These are phyloP conservation scores for Nannoperca obscura DNA, from an alignment of 2,797 vertebrate genomes.

Conservation along the genomic window DNA sequence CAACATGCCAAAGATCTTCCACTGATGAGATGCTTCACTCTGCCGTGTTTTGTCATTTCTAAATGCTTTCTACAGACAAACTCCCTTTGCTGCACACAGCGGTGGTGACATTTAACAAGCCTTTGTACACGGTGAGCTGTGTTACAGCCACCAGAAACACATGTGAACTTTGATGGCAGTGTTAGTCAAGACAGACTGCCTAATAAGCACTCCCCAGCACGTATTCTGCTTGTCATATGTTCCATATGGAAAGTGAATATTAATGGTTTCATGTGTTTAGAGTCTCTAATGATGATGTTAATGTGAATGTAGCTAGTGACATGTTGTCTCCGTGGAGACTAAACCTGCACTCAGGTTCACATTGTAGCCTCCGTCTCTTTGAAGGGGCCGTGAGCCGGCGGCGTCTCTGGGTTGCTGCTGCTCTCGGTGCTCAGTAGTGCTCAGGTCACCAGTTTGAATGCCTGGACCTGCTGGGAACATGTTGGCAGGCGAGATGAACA, in stretches of 20 bases:
- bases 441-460: conserved; percentile 26
- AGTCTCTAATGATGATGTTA: not conserved
- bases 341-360: not conserved
- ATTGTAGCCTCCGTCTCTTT: not conserved
- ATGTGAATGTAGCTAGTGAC: conserved; percentile 4
- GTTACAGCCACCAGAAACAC: not conserved
- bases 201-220: conserved; percentile 1
- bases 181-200: not conserved
- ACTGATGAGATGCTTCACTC: not conserved
- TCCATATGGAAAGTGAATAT: conserved; percentile 28
- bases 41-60: not conserved
- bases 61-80: not conserved
- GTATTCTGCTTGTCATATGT: not conserved
- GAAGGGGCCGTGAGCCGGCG: not conserved
- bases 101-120: not conserved
- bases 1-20: not conserved
- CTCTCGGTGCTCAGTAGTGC: not conserved
- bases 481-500: conserved; percentile 38
- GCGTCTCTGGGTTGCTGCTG: not conserved
- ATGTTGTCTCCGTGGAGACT: not conserved
- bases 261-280: not conserved
- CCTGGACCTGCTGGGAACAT: conserved; percentile 23
- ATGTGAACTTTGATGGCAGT: too few species aligned
- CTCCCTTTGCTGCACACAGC: not conserved
- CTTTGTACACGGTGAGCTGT: not conserved